Evolutionary conservation across 2,797 vertebrate genomes (phyloP), one percentile per base, ranked within the genome.

Genomic region (Phalanger gymnotis): DNA sequence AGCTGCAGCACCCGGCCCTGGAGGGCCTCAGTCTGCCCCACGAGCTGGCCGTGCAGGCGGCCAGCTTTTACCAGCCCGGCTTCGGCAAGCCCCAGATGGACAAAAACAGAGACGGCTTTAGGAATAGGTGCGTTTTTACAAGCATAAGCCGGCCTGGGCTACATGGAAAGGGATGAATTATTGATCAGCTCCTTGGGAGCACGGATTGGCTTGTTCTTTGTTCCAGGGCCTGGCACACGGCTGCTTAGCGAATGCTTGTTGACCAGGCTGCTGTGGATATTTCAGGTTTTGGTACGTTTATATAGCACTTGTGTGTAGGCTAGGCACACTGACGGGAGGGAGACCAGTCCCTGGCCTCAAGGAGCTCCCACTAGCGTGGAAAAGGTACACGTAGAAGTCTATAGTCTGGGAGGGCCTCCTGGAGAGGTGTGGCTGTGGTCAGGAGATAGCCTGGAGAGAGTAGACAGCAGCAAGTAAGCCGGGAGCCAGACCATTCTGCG

Each of bases 11-110:
- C 13, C 99, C 99, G 27, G 99, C 99, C 1, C 96, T 99, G 94
- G 99, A 99, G 96, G 99, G 99, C 0, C 98, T 99, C 94, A 98
- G 99, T 0, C 98, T 99, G 54, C 99, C 99, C 91, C 99, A 99
- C 95, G 99, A 99, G 95, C 98, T 99, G 55, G 99, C 99, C 90
- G 97, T 99, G 90, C 99, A 99, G 97, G 98, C 98, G 1, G 99
- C 99, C 93, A 99, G 98, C 89, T 98, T 99, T 96, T 99, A 99
- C 98, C 99, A 99, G 93, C 98, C 99, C 31, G 98, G 98, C 92
- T 99, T 99, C 98, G 99, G 98, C 94, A 99, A 99, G 97, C 98
- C 98, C 25, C 98, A 98, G 54, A 98, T 99, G 95, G 99, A 99
- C 96, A 99, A 99, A 97, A 98, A 96, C 97, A 98, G 99, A 98